Evolutionary conservation across 2,888 invertebrate species (phyloP).

Genomic region (Mimas tiliae): DNA sequence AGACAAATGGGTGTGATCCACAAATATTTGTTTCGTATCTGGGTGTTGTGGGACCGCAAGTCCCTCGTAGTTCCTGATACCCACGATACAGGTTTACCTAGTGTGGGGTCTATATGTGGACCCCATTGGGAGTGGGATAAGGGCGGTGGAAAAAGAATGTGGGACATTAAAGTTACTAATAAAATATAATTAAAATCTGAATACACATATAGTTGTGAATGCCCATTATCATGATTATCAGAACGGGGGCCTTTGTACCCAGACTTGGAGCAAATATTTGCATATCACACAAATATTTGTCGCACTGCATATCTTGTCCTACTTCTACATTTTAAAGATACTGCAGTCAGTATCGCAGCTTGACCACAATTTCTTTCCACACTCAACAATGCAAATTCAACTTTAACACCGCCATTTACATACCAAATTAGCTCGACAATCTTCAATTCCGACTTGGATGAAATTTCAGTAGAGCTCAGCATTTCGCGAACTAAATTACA

Average conservation of each 20-base stretch:
- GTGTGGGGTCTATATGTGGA: no score
- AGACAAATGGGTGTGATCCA: no score
- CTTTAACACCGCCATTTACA: conserved; percentile 1
- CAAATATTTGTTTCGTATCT: no score
- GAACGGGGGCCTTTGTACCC: background rate
- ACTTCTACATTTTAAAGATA: conserved; percentile 8
- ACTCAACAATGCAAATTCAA: background rate
- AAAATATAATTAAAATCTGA: background rate
- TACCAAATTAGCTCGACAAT: background rate
- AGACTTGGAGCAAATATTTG: conserved; percentile 19
- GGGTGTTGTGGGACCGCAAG: no score
- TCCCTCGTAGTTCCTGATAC: no score
- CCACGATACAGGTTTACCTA: no score
- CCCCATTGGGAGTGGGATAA: no score
- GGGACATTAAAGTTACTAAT: no score
- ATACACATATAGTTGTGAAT: background rate
- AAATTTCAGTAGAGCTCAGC: conserved; percentile 24
- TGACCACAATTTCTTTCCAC: background rate
- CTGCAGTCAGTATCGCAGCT: background rate
- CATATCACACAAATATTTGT: conserved; percentile 15
- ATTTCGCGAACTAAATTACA: conserved; percentile 7
- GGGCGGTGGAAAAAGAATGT: no score
- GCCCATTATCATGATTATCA: background rate
- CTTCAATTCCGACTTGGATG: conserved; percentile 16
- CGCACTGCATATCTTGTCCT: conserved; percentile 7